phyloP scores from a whole-genome alignment of 2,888 invertebrate genomes.

The Actias luna region DNA sequence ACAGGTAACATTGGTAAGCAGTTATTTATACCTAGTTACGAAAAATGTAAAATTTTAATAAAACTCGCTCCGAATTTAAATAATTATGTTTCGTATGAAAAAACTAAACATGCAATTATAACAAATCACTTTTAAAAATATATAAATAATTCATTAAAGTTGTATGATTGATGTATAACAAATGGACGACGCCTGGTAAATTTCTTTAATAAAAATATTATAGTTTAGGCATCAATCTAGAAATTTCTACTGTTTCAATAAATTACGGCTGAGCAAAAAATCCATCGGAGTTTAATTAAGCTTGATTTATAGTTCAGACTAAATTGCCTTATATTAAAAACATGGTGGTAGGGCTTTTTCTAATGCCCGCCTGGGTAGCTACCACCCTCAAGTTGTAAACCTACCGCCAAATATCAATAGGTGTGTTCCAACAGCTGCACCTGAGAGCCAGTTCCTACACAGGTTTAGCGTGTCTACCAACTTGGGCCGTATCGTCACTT shows the following conservation, averaged over 20 bases:
- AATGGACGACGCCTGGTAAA: neutral
- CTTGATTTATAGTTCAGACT: neutral
- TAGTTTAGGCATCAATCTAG: slow-evolving; percentile 1
- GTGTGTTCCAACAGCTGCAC: no score
- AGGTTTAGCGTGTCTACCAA: no score
- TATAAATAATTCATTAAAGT: neutral
- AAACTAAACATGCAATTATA: neutral
- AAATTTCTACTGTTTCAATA: neutral
- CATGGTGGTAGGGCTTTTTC: no score
- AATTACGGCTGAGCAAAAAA: neutral
- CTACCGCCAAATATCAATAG: no score
- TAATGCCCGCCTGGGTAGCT: no score
- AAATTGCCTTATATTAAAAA: neutral
- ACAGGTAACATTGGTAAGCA: no score
- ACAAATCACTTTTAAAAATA: neutral
- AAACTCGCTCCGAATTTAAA: neutral
- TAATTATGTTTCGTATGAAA: neutral
- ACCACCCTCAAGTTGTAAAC: no score
- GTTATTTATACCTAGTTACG: no score
- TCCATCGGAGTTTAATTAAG: neutral
- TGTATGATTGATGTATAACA: neutral
- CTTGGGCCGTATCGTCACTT: no score
- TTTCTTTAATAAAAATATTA: neutral
- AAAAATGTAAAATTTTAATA: no score
- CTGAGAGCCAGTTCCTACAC: no score